These are phyloP conservation scores for Echinops telfairi DNA, from an alignment of 2,113 vertebrate genomes.

Conservation along the genomic window DNA sequence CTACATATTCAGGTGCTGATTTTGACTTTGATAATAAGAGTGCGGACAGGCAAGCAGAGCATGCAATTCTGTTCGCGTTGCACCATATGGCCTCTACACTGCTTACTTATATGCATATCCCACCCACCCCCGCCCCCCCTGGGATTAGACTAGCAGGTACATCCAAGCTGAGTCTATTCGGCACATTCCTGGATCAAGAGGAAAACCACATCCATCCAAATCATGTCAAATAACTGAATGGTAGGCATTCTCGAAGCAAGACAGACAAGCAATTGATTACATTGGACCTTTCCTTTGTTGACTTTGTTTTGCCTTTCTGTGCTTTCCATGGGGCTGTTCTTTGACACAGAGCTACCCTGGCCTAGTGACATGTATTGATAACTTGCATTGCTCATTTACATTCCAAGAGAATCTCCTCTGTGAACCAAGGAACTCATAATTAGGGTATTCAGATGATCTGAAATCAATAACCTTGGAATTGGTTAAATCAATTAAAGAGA, in stretches of 20 bases:
- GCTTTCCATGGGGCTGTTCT: background rate
- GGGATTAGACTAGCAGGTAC: background rate
- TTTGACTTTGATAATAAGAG: constrained; percentile 64
- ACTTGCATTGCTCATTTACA: constrained; percentile 30
- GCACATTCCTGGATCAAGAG: background rate
- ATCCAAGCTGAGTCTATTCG: background rate
- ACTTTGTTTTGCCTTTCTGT: background rate
- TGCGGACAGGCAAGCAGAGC: constrained; percentile 41
- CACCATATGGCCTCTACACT: background rate
- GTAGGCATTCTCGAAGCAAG: background rate
- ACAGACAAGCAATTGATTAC: background rate
- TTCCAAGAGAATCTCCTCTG: constrained; percentile 54
- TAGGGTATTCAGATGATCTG: constrained; percentile 50
- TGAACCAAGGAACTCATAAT: constrained; percentile 63
- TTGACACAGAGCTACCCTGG: background rate
- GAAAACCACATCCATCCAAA: background rate
- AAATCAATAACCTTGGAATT: constrained; percentile 68
- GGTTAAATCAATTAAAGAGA: constrained; percentile 65
- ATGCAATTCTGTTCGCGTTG: constrained; percentile 58
- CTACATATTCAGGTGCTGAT: constrained; percentile 57
- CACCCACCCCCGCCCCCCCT: constrained; percentile 51
- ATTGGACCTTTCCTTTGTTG: background rate
- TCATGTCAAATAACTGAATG: constrained; percentile 19
- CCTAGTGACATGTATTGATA: background rate
- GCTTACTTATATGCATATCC: background rate